These are phyloP conservation scores for Heterocephalus glaber DNA, from an alignment of 2,113 vertebrate genomes.

Conservation along the genomic window DNA sequence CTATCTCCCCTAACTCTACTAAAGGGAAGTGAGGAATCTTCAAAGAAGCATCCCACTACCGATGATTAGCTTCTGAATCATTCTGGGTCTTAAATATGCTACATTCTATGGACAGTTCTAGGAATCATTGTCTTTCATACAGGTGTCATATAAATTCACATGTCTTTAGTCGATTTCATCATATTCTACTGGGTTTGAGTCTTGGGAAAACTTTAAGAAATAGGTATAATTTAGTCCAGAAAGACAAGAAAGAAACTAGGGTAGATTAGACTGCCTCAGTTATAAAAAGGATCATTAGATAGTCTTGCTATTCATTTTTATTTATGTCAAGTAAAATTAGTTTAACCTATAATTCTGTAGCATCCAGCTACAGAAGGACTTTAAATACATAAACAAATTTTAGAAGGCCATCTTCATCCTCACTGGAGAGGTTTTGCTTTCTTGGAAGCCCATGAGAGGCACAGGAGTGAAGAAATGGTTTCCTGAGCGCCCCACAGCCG, in stretches of 20 bases:
- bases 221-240: neutral
- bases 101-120: neutral
- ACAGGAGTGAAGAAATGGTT: neutral
- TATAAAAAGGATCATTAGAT: neutral
- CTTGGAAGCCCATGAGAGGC: neutral
- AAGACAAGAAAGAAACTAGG: neutral
- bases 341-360: neutral
- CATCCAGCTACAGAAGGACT: neutral
- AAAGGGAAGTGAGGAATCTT: neutral
- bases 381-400: neutral
- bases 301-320: neutral
- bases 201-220: neutral
- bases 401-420: neutral
- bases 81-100: neutral
- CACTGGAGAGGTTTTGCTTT: neutral
- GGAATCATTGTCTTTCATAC: neutral
- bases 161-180: neutral
- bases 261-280: neutral
- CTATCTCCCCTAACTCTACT: neutral
- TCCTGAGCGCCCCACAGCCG: neutral
- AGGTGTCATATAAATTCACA: slow-evolving; percentile 6
- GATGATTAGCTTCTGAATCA: neutral
- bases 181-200: neutral
- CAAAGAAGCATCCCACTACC: neutral
- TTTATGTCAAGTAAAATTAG: slow-evolving; percentile 10